Percentiles rank a stretch among this genome's conserved stretches.
Evolutionary conservation across 2,888 invertebrate species (phyloP).

Genomic region (Drosophila robusta): DNA sequence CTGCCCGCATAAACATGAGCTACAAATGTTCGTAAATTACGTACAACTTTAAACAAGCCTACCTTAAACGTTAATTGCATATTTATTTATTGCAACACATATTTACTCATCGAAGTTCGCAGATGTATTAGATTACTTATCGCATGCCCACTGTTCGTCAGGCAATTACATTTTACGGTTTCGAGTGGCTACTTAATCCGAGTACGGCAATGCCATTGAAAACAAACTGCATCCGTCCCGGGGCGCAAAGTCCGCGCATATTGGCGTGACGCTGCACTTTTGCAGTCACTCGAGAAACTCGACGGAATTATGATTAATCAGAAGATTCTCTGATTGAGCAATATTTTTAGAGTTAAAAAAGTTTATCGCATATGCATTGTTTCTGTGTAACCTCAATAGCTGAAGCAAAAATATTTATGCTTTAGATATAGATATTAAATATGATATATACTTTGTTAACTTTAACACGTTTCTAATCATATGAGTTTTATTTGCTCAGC

Average conservation of each 20-base stretch:
- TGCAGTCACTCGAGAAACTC: constrained; percentile 7
- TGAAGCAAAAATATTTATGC: too few relatives aligned
- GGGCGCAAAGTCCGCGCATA: constrained; percentile 39
- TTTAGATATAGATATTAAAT: too few relatives aligned
- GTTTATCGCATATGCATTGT: too few relatives aligned
- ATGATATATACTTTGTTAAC: too few relatives aligned
- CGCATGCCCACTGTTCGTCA: constrained; percentile 19
- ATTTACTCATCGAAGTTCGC: neutral
- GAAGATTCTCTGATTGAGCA: constrained; percentile 3
- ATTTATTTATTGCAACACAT: too few relatives aligned
- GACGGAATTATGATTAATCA: constrained; percentile 32
- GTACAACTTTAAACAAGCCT: too few relatives aligned
- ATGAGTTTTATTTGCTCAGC: too few relatives aligned
- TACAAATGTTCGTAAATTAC: too few relatives aligned
- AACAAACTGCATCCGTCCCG: constrained; percentile 9
- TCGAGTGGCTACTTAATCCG: constrained; percentile 31
- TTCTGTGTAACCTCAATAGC: too few relatives aligned
- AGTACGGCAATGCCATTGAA: constrained; percentile 8
- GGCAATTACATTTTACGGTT: constrained; percentile 46
- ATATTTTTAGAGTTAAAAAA: too few relatives aligned
- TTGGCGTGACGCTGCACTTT: constrained; percentile 29
- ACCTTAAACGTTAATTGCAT: too few relatives aligned
- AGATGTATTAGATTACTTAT: neutral
- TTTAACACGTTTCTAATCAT: too few relatives aligned
- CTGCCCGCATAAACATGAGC: neutral